Conservation (phyloP, 1,140 invertebrate genomes). For the Drosophila auraria region DNA sequence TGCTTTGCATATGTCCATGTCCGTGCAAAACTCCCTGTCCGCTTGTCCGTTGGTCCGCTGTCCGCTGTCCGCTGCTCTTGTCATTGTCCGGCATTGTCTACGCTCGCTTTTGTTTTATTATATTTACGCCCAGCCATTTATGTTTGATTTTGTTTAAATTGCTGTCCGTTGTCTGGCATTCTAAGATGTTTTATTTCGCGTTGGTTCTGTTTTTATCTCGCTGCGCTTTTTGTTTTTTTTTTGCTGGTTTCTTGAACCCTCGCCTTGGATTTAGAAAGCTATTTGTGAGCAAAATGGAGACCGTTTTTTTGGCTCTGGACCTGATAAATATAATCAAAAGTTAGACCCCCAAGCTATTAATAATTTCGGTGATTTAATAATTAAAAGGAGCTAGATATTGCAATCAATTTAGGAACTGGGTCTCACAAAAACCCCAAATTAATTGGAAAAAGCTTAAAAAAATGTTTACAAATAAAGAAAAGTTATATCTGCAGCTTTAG, state of each 20-base stretch:
- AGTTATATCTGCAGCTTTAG: no score
- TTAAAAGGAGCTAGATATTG: not conserved
- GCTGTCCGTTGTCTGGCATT: conserved; percentile 46
- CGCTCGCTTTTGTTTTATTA: conserved; percentile 48
- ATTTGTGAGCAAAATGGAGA: conserved; percentile 38
- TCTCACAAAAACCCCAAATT: not conserved
- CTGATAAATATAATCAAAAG: conserved; percentile 44
- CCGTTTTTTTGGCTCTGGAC: conserved; percentile 20
- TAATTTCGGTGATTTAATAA: conserved; percentile 1
- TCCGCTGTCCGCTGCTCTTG: conserved; percentile 26
- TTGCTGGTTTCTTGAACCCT: conserved; percentile 62
- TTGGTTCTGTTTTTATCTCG: conserved; percentile 41
- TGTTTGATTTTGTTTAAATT: conserved; percentile 77
- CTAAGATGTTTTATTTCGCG: conserved; percentile 29
- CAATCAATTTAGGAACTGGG: not conserved
- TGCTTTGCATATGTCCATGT: conserved; percentile 51
- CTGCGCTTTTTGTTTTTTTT: conserved; percentile 31
- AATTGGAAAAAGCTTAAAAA: not conserved
- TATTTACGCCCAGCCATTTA: conserved; percentile 49
- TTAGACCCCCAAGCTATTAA: conserved; percentile 5
- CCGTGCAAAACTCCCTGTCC: conserved; percentile 27
- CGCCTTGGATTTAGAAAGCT: conserved; percentile 53
- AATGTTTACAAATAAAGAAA: not conserved
- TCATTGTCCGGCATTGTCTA: conserved; percentile 56
- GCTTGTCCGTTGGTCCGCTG: conserved; percentile 17